Percentiles rank a stretch among this genome's conserved stretches.
phyloP scores from a whole-genome alignment of 1,140 invertebrate species.

The Caerostris extrusa region DNA sequence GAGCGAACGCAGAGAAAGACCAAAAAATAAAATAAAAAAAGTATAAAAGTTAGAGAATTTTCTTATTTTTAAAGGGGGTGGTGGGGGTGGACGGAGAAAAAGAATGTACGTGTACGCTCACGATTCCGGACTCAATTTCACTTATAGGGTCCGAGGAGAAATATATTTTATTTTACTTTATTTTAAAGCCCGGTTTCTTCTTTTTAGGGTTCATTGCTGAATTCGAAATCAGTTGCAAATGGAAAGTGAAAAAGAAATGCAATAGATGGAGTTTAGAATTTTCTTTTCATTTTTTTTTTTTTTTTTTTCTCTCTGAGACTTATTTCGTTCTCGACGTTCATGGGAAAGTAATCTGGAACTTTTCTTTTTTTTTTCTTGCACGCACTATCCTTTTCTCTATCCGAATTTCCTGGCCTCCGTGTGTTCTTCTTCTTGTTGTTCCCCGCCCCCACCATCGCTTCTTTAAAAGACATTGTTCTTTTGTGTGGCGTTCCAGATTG shows the following conservation, averaged over 20 bases:
- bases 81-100: neutral
- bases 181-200: constrained; percentile 71
- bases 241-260: constrained; percentile 77
- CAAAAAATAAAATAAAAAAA: neutral
- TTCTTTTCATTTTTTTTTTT: constrained; percentile 49
- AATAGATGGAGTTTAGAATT: constrained; percentile 76
- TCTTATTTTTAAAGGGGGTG: constrained; percentile 73
- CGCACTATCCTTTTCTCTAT: neutral
- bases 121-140: constrained; percentile 76
- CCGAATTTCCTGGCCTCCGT: neutral
- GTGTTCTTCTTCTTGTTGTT: neutral
- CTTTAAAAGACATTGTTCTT: constrained; percentile 31
- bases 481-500: constrained; percentile 25
- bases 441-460: neutral
- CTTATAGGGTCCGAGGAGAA: constrained; percentile 75
- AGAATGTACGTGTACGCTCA: constrained; percentile 75
- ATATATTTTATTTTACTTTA: constrained; percentile 77
- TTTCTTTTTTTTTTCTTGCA: neutral
- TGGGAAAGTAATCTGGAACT: constrained; percentile 74
- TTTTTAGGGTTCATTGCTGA: constrained; percentile 75
- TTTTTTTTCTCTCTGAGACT: constrained; percentile 60
- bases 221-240: constrained; percentile 77
- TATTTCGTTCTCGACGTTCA: constrained; percentile 75
- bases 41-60: constrained; percentile 59
- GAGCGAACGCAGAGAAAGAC: constrained; percentile 13